Evolutionary conservation across 2,888 invertebrate genomes (phyloP), one percentile per base, ranked within the genome.

Genomic region (Branchipolynoe longqiensis): DNA sequence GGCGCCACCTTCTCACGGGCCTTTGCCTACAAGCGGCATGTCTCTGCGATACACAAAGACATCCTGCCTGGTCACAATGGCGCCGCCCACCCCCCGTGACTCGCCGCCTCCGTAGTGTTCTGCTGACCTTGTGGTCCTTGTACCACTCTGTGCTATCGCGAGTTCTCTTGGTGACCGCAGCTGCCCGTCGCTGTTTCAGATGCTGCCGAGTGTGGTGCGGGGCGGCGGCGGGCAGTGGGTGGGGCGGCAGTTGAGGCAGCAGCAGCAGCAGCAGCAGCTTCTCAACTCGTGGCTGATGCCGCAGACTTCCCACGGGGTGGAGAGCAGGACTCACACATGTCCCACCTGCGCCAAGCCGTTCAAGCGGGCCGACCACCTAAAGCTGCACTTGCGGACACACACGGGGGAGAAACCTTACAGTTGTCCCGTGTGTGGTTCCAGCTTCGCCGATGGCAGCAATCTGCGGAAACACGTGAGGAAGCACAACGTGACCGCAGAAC

Each of bases 391-490:
- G 48, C 78, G 78, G 0, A 78, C 78, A 12, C 78, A 78, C 48
- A 78, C 78, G 18, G 78, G 78, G 22, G 78, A 78, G 28, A 14
- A 48, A 4, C 78, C 78, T 14, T 78, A 48, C 48, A 12, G n/a
- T 1, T 78, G 78, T 48, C n/a, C 41, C 8, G 28, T 31, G 41
- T 78, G 78, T 22, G 48, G 31, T n/a, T 25, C 28, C 1, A 18
- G 48, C 0, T 78, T 78, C 25, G 41, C 78, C 28, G 78, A 78
- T 33, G 33, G 78, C 41, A 78, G 78, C 78, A 78, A 78, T 48
- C 18, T 25, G 14, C 22, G 48, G 78, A 78, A 78, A n/a, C 78
- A 78, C 28, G 48, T 48, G 33, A 14, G 41, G 6, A 41, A 48
- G 48, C 48, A 48, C 48, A 12, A 48, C 18, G 48, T 12, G 48